phyloP scores from a whole-genome alignment of 2,113 vertebrate species.

The Dascyllus trimaculatus region DNA sequence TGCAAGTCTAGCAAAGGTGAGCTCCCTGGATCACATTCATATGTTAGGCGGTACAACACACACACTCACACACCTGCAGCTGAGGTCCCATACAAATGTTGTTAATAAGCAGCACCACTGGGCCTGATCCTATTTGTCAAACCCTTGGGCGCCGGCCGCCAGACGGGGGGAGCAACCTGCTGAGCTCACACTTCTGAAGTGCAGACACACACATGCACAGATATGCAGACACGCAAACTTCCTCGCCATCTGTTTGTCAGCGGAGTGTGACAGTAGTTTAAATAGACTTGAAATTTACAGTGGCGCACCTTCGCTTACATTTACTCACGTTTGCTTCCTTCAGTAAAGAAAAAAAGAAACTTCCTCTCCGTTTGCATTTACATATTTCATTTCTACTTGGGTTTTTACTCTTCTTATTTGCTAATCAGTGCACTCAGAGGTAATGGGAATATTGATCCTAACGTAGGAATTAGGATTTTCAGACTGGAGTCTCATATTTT shows the following conservation, averaged over 20 bases:
- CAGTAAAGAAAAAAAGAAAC: constrained; percentile 12
- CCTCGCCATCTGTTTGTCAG: constrained; percentile 44
- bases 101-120: constrained; percentile 73
- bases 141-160: constrained; percentile 45
- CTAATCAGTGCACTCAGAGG: neutral
- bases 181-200: constrained; percentile 69
- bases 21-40: constrained; percentile 71
- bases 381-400: neutral
- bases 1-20: constrained; percentile 64
- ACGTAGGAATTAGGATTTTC: too few relatives aligned
- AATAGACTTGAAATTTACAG: constrained; percentile 29
- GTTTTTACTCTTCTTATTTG: neutral
- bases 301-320: constrained; percentile 30
- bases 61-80: constrained; percentile 35
- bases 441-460: neutral
- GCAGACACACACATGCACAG: constrained; percentile 25
- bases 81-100: constrained; percentile 70
- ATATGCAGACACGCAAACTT: constrained; percentile 6
- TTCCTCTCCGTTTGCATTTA: constrained; percentile 1
- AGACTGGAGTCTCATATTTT: too few relatives aligned
- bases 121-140: constrained; percentile 77
- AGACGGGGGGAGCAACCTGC: constrained; percentile 69
- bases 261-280: constrained; percentile 41
- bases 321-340: constrained; percentile 24
- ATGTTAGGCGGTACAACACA: constrained; percentile 64